Conservation (phyloP, 2,113 vertebrate genomes). For the Oophaga pumilio region DNA sequence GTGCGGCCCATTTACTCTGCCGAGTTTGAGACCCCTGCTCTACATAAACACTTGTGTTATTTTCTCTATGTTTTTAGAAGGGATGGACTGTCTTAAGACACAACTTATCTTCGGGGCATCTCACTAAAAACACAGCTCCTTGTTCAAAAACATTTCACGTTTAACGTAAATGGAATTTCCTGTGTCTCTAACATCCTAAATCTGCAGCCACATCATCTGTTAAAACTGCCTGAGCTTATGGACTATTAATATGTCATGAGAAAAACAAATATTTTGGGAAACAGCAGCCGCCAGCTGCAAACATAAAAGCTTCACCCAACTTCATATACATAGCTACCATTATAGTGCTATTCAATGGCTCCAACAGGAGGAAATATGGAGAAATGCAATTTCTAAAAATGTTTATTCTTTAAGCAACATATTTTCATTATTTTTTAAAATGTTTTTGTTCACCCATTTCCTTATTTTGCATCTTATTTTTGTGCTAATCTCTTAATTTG, state of each 20-base stretch:
- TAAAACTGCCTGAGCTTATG: neutral
- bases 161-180: constrained; percentile 35
- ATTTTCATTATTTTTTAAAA: no score
- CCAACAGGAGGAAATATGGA: neutral
- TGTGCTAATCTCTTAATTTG: no score
- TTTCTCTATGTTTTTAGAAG: neutral
- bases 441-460: no score
- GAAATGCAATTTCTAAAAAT: neutral
- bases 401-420: no score
- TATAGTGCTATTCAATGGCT: neutral
- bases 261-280: neutral
- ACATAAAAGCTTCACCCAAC: neutral
- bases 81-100: neutral
- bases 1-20: no score
- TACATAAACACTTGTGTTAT: neutral
- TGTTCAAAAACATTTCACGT: constrained; percentile 18
- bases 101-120: neutral
- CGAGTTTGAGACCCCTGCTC: no score
- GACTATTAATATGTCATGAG: constrained; percentile 1
- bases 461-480: no score
- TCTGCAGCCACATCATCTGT: neutral
- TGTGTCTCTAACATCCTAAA: constrained; percentile 5
- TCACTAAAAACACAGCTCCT: neutral
- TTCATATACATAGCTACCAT: neutral
- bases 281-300: neutral